Evolutionary conservation across 2,797 vertebrate species (phyloP).

Genomic region (Acrossocheilus wenchowensis): DNA sequence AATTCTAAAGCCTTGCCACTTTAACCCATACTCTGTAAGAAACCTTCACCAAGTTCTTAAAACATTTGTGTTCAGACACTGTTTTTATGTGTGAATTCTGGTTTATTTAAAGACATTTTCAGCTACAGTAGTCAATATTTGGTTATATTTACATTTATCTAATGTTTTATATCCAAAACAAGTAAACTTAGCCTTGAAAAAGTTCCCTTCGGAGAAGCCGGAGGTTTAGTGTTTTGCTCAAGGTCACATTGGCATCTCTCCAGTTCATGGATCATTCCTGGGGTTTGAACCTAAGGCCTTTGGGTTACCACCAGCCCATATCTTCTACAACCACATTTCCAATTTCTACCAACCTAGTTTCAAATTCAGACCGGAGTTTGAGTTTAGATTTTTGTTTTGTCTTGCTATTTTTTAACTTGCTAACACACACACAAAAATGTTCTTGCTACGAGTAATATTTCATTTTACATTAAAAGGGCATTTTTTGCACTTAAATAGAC

Average conservation of each 20-base stretch:
- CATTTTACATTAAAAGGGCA: not conserved
- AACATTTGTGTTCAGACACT: not conserved
- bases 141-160: not conserved
- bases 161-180: not conserved
- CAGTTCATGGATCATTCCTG: conserved; percentile 16
- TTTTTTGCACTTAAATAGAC: not conserved
- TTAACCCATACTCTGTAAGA: not conserved
- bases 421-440: not conserved
- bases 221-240: not conserved
- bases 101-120: not conserved
- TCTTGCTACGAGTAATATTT: not conserved
- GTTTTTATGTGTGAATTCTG: not conserved
- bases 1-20: too few relatives aligned
- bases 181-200: not conserved
- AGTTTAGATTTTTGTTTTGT: not conserved
- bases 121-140: conserved; percentile 11
- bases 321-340: not conserved
- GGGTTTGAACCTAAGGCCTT: not conserved
- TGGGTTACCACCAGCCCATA: conserved; percentile 10
- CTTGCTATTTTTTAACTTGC: not conserved
- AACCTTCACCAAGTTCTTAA: not conserved
- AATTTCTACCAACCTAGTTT: not conserved
- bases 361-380: conserved; percentile 11
- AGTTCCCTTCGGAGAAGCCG: not conserved
- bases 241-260: conserved; percentile 18